Evolutionary conservation across 2,888 invertebrate species (phyloP), one percentile per base, ranked within the genome.

Genomic region (Acheta domesticus): DNA sequence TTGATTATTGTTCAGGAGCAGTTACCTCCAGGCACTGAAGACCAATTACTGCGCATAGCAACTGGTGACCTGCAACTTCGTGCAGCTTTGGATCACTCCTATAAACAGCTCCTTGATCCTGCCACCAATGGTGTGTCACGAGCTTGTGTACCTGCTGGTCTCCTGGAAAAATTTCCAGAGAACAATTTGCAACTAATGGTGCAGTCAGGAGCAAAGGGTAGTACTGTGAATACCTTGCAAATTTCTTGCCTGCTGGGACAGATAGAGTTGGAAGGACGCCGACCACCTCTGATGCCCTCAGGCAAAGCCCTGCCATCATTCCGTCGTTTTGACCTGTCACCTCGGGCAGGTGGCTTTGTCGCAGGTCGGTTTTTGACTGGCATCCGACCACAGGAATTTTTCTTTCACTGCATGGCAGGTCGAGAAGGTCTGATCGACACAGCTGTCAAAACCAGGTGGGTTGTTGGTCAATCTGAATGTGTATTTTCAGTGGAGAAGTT

Each of bases 371-470:
- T 99, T 86, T 93, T 99, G 92, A 98, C 99, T 0, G 99, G 99
- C n/a, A 96, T 99, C 83, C 92, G 95, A 85, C 98, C 98, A 0
- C 98, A 97, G 87, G 99, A 99, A 85, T 98, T 98, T 86, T 99
- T 98, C 88, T 99, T 98, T 88, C 99, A 99, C 90, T 99, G 99
- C 85, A 99, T 99, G 99, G 99, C 99, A 79, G 99, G 99, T 79
- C 92, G 99, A 87, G 99, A 99, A 92, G 96, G 99, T 89, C 91
- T 99, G 79, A 96, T 99, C 84, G 99, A 99, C 91, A 99, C 99
- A 5, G 99, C 99, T 82, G 99, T 99, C 0, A 99, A 99, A 89
- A 99, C 99, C 1, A 98, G 97, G 62, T 62, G 62, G 8, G 62
- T 62, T 62, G 62, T 62, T 62, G 98, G 36, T 8, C 36, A 36